Evolutionary conservation across 2,797 vertebrate species (phyloP).

Genomic region (Delichon dasypus): DNA sequence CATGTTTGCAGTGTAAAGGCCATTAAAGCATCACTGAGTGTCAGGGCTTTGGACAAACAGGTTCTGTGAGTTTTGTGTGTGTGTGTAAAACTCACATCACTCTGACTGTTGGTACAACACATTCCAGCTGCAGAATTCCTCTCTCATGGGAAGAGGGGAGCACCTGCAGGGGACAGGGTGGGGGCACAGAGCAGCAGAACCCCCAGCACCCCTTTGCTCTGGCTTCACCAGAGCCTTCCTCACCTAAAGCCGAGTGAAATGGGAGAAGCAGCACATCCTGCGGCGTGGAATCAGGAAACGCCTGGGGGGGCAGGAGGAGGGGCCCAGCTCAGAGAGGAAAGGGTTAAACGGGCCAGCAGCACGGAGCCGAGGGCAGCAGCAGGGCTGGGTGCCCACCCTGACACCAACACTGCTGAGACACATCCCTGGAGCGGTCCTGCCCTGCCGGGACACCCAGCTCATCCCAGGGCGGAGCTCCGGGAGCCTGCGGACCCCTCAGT

Average conservation of each 20-base stretch:
- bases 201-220: not conserved
- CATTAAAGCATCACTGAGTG: not conserved
- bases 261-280: not conserved
- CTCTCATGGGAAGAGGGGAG: not conserved
- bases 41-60: conserved; percentile 20
- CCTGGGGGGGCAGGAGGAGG: not conserved
- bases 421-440: too few species aligned
- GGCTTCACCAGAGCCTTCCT: not conserved
- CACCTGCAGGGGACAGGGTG: not conserved
- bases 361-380: not conserved
- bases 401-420: accelerated
- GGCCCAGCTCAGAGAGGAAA: not conserved
- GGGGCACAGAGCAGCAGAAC: not conserved
- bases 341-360: not conserved
- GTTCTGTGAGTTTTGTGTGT: conserved; percentile 4
- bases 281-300: not conserved
- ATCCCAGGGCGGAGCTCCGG: not conserved
- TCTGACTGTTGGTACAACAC: not conserved
- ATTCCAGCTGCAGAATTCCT: not conserved
- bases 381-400: accelerated
- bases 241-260: not conserved
- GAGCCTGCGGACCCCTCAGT: not conserved
- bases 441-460: too few species aligned
- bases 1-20: not conserved
- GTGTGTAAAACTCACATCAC: not conserved